Conservation (phyloP, 1,140 invertebrate genomes). For the Diorhabda sublineata region DNA sequence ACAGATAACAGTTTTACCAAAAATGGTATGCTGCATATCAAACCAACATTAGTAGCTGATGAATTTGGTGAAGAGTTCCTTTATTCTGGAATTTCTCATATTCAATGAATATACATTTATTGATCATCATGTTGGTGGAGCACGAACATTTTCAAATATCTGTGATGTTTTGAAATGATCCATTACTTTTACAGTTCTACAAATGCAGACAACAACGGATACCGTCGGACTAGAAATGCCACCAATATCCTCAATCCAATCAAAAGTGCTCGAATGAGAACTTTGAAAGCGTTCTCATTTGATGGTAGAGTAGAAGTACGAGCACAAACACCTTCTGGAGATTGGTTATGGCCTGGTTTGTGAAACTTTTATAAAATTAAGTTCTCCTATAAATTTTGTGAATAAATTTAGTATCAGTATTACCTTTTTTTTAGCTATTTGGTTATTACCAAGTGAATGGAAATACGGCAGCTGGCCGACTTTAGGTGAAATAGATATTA, state of each 20-base stretch:
- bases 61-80: constrained; percentile 56
- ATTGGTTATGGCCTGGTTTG: constrained; percentile 71
- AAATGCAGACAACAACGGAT: constrained; percentile 51
- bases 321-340: constrained; percentile 66
- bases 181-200: constrained; percentile 48
- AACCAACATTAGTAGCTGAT: constrained; percentile 58
- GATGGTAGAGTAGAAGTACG: constrained; percentile 61
- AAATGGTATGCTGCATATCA: constrained; percentile 56
- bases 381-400: not conserved
- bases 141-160: not conserved
- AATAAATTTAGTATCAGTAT: not conserved
- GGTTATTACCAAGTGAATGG: constrained; percentile 55
- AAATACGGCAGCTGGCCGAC: constrained; percentile 55
- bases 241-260: constrained; percentile 56
- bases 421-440: constrained; percentile 52
- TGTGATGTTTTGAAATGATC: not conserved
- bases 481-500: constrained; percentile 55
- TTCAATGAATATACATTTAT: not conserved
- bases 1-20: constrained; percentile 58
- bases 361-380: not conserved
- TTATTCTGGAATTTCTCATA: constrained; percentile 44
- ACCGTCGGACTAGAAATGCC: constrained; percentile 48
- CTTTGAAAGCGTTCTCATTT: constrained; percentile 60
- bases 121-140: not conserved
- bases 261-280: constrained; percentile 62